Evolutionary conservation across 1,140 invertebrate species (phyloP).

Genomic region (Heliothis subflexa): DNA sequence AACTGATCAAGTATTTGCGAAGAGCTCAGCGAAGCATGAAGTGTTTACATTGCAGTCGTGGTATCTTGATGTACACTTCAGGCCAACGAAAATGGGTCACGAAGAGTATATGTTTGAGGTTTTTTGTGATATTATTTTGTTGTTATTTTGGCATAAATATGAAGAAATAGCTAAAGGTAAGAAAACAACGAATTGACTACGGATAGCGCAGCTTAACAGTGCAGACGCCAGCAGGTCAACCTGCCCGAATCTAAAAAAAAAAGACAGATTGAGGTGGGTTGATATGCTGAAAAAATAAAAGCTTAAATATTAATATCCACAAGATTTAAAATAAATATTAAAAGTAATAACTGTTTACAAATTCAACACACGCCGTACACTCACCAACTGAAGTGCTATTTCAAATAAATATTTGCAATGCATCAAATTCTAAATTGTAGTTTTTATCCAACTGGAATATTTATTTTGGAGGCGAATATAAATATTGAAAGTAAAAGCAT

Average conservation of each 20-base stretch:
- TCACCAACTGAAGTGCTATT: conserved; percentile 14
- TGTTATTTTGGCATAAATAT: no score
- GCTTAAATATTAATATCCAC: no score
- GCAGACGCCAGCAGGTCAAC: no score
- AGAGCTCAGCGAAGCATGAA: neutral
- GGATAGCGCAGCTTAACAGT: no score
- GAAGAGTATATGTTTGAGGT: no score
- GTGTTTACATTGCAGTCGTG: neutral
- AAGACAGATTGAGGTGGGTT: no score
- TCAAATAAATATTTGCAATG: conserved; percentile 7
- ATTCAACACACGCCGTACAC: neutral
- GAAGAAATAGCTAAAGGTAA: no score
- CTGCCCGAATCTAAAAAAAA: no score
- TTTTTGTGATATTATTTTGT: no score
- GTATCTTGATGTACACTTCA: conserved; percentile 16
- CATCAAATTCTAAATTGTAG: conserved; percentile 2
- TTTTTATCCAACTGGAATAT: neutral
- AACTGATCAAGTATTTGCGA: conserved; percentile 11
- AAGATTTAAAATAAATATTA: neutral
- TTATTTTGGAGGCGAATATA: neutral
- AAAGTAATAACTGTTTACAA: conserved; percentile 2
- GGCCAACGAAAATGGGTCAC: neutral
- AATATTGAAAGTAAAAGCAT: neutral
- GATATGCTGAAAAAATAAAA: no score
- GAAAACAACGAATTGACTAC: no score